Percentiles rank a stretch among this genome's conserved stretches.
These are phyloP conservation scores for Junonia oenone DNA, from an alignment of 2,888 invertebrate genomes.

Conservation along the genomic window DNA sequence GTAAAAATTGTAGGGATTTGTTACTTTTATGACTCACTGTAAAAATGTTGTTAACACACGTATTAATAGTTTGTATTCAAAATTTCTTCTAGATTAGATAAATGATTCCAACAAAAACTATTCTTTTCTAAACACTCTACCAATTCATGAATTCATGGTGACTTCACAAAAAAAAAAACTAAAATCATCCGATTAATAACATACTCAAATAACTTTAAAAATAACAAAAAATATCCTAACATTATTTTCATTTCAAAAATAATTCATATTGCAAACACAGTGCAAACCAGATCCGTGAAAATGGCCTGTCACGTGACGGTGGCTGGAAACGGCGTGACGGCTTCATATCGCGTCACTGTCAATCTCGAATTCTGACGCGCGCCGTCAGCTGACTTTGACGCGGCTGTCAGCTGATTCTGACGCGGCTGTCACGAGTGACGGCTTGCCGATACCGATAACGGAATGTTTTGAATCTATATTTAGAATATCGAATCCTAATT, in stretches of 20 bases:
- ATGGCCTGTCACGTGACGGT: slow-evolving; percentile 35
- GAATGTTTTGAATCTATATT: slow-evolving; percentile 23
- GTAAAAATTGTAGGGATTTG: no score
- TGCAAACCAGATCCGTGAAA: slow-evolving; percentile 25
- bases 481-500: slow-evolving; percentile 1
- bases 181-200: no score
- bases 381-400: slow-evolving; percentile 60
- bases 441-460: slow-evolving; percentile 48
- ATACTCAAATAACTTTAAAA: no score
- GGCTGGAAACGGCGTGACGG: slow-evolving; percentile 36
- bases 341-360: slow-evolving; percentile 62
- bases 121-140: no score
- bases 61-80: no score
- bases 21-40: no score
- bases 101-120: no score
- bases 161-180: no score
- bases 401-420: slow-evolving; percentile 57
- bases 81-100: no score
- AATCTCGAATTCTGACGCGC: slow-evolving; percentile 61
- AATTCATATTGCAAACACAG: not conserved
- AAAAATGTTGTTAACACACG: no score
- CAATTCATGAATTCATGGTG: no score
- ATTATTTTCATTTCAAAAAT: not conserved
- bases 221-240: not conserved
- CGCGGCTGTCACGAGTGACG: slow-evolving; percentile 47